phyloP scores from a whole-genome alignment of 2,113 vertebrate genomes.

The Aphelocoma coerulescens region DNA sequence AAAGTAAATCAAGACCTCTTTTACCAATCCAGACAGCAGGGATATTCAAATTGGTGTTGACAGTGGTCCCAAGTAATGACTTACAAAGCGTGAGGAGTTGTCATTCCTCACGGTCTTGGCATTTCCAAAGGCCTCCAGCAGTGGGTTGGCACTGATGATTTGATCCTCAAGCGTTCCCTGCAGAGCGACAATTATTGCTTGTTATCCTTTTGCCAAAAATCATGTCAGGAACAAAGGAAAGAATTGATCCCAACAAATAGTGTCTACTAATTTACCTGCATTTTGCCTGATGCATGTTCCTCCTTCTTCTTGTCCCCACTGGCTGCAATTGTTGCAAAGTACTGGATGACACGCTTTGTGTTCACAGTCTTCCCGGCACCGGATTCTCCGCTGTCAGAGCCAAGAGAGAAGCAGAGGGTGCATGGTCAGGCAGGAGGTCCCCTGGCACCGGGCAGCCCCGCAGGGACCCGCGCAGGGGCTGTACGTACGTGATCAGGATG shows the following conservation, averaged over 20 bases:
- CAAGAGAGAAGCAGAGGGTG: neutral
- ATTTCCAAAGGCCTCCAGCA: no score
- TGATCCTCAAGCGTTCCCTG: neutral
- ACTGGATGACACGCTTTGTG: constrained; percentile 95
- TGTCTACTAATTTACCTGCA: constrained; percentile 10
- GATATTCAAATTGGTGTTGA: neutral
- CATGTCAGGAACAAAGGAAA: neutral
- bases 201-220: neutral
- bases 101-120: no score
- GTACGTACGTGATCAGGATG: constrained; percentile 73
- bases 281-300: constrained; percentile 61
- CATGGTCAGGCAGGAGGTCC: neutral
- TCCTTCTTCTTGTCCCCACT: constrained; percentile 77
- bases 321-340: constrained; percentile 93
- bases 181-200: neutral
- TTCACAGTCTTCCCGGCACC: constrained; percentile 96
- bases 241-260: neutral
- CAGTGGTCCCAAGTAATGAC: neutral
- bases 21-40: neutral
- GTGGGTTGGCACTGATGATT: no score
- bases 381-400: constrained; percentile 75
- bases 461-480: neutral
- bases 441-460: neutral
- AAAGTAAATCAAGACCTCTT: neutral
- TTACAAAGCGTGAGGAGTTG: no score